These are phyloP conservation scores for Archilochus colubris DNA, from an alignment of 2,113 vertebrate genomes.

Conservation along the genomic window DNA sequence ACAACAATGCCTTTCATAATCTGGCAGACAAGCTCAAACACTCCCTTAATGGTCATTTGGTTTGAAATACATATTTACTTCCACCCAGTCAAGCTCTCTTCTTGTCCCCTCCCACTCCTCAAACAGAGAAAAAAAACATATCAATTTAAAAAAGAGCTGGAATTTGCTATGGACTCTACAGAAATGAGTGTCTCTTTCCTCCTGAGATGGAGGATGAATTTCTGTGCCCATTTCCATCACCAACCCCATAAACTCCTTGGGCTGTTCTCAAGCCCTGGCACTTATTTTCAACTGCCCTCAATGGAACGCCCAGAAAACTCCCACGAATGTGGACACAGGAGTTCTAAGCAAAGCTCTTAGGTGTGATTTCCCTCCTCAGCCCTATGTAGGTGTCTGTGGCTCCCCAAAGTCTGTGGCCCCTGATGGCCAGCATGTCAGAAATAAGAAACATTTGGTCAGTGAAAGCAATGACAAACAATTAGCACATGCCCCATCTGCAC, in stretches of 20 bases:
- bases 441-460: neutral
- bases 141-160: neutral
- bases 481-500: conserved; percentile 54
- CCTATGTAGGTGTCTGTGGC: neutral
- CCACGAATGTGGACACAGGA: accelerated
- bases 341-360: neutral
- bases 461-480: conserved; percentile 18
- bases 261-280: accelerated
- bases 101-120: neutral
- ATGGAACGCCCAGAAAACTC: neutral
- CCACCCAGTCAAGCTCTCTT: neutral
- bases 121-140: neutral
- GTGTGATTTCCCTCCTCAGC: neutral
- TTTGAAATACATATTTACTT: neutral
- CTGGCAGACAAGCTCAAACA: neutral
- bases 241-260: neutral
- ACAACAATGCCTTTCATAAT: neutral
- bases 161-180: neutral
- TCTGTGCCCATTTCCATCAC: neutral
- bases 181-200: neutral
- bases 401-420: neutral
- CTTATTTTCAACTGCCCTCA: accelerated
- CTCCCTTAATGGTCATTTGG: neutral
- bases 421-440: neutral
- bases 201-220: neutral